Percentiles rank a stretch among this genome's conserved stretches.
These are phyloP conservation scores for Drosophila anceps DNA, from an alignment of 2,888 invertebrate genomes.

Conservation along the genomic window DNA sequence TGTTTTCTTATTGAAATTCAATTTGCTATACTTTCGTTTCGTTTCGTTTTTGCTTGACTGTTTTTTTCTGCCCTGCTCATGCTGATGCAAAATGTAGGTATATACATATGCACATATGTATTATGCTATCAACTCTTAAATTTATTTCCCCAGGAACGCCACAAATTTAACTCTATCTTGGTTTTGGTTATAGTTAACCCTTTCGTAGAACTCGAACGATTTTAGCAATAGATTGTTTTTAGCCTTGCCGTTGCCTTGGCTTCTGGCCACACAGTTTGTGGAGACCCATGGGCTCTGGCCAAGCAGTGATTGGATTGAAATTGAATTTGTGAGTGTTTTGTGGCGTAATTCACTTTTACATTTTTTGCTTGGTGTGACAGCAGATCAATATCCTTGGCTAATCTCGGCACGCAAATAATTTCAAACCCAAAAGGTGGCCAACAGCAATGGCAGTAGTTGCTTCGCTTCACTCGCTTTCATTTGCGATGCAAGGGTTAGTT, in stretches of 20 bases:
- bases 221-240: conserved; percentile 70
- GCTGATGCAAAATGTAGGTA: conserved; percentile 36
- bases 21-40: conserved; percentile 63
- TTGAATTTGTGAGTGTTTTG: conserved; percentile 69
- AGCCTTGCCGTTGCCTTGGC: conserved; percentile 16
- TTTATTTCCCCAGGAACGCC: conserved; percentile 52
- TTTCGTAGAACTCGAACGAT: conserved; percentile 58
- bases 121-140: conserved; percentile 8
- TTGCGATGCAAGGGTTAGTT: conserved; percentile 59
- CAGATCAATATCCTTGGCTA: conserved; percentile 66
- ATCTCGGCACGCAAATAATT: conserved; percentile 73
- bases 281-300: conserved; percentile 10
- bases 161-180: conserved; percentile 53
- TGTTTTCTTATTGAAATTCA: conserved; percentile 81
- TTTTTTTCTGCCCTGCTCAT: conserved; percentile 31
- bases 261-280: conserved; percentile 38
- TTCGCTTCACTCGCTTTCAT: conserved; percentile 32
- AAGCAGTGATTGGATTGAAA: conserved; percentile 68
- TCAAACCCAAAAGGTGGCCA: conserved; percentile 30
- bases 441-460: conserved; percentile 5
- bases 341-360: conserved; percentile 15
- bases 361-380: conserved; percentile 18
- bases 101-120: conserved; percentile 7
- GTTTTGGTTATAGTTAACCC: conserved; percentile 58
- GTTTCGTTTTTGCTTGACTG: conserved; percentile 38